A percentile compares a stretch with the other conserved stretches of the same genome.
Evolutionary conservation across 1,140 invertebrate genomes (phyloP).

Genomic region (Drosophila lacteicornis): DNA sequence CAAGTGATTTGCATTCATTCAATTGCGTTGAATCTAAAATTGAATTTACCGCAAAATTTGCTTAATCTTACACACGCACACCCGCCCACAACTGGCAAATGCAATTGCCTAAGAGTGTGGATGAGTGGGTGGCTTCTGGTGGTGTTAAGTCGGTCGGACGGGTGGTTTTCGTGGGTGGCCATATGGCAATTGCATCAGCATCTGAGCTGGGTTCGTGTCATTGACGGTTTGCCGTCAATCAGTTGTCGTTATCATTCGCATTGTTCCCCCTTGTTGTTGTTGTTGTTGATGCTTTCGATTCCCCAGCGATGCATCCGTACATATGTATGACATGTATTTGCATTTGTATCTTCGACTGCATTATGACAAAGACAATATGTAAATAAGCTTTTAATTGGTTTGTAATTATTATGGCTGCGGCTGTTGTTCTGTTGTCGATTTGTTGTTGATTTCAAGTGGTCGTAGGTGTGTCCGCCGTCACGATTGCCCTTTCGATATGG

Average conservation of each 20-base stretch:
- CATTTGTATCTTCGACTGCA: slow-evolving; percentile 23
- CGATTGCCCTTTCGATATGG: slow-evolving; percentile 43
- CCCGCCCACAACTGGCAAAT: slow-evolving; percentile 7
- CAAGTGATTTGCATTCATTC: slow-evolving; percentile 23
- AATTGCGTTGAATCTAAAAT: slow-evolving; percentile 41
- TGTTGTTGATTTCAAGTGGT: slow-evolving; percentile 29
- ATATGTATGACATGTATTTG: slow-evolving; percentile 1
- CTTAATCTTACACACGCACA: slow-evolving; percentile 33
- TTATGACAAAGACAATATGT: slow-evolving; percentile 61
- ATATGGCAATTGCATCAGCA: slow-evolving; percentile 21
- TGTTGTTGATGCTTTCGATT: slow-evolving; percentile 5
- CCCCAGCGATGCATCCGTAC: slow-evolving; percentile 26
- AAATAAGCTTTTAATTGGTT: slow-evolving; percentile 75
- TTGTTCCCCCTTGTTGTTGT: slow-evolving; percentile 1
- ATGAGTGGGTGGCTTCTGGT: slow-evolving; percentile 1
- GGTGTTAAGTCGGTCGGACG: background rate
- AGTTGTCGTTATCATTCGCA: slow-evolving; percentile 44
- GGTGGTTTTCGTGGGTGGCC: slow-evolving; percentile 28
- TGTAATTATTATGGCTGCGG: slow-evolving; percentile 74
- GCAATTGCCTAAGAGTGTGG: slow-evolving; percentile 14
- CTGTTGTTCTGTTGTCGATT: slow-evolving; percentile 17
- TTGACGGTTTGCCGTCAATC: slow-evolving; percentile 71
- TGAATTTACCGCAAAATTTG: slow-evolving; percentile 50
- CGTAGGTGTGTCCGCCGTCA: slow-evolving; percentile 7
- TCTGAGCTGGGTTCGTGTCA: slow-evolving; percentile 29